These are phyloP conservation scores for Theristicus caerulescens DNA, from an alignment of 2,113 vertebrate genomes.

Conservation along the genomic window DNA sequence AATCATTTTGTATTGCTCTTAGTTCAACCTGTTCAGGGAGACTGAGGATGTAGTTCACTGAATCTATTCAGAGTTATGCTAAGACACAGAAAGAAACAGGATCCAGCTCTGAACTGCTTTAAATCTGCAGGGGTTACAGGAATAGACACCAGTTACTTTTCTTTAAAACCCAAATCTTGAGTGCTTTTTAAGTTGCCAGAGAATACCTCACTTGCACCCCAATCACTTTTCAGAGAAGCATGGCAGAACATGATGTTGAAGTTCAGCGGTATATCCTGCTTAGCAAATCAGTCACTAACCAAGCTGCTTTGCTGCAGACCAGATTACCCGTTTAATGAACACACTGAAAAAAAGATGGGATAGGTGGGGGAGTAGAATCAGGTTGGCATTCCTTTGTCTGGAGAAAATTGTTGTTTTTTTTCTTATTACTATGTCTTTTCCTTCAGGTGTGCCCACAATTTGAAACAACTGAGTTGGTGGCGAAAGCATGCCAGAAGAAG, in stretches of 20 bases:
- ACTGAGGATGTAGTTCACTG: background rate
- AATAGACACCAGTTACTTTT: background rate
- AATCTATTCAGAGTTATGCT: background rate
- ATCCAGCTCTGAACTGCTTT: background rate
- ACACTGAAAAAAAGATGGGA: background rate
- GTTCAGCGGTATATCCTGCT: background rate
- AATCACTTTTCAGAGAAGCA: background rate
- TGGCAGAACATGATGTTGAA: background rate
- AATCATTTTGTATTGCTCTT: background rate
- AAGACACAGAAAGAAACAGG: background rate
- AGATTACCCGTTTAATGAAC: background rate
- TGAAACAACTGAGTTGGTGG: slow-evolving; percentile 45
- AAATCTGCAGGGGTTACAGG: background rate
- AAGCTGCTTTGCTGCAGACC: background rate
- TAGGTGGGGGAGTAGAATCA: background rate
- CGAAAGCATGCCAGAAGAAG: slow-evolving; percentile 19
- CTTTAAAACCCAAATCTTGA: background rate
- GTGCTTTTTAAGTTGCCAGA: background rate
- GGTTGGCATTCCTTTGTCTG: background rate
- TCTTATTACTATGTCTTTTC: background rate
- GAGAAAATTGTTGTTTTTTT: background rate
- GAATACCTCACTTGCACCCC: background rate
- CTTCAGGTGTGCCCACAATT: slow-evolving; percentile 86
- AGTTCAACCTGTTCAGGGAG: background rate
- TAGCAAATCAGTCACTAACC: background rate